Conservation (phyloP, 2,888 invertebrate genomes). For the Scaptodrosophila latifasciaeformis region DNA sequence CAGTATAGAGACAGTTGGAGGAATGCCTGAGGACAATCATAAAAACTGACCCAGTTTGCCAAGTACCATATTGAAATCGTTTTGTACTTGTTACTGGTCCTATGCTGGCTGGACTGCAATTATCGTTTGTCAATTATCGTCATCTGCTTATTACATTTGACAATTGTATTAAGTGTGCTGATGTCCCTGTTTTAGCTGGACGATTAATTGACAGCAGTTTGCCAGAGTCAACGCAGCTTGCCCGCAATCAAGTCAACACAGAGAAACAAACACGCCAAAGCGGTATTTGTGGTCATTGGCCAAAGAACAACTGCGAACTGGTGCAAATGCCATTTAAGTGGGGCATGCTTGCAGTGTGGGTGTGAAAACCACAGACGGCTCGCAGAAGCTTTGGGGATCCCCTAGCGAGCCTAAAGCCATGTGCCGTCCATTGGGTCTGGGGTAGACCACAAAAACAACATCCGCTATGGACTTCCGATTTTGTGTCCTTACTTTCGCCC, state of each 20-base stretch:
- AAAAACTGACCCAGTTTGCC: not conserved
- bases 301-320: too few relatives aligned
- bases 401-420: too few relatives aligned
- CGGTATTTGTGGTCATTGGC: too few relatives aligned
- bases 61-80: not conserved
- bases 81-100: constrained; percentile 42
- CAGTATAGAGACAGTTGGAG: too few relatives aligned
- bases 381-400: too few relatives aligned
- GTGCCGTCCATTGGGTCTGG: too few relatives aligned
- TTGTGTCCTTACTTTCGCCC: too few relatives aligned
- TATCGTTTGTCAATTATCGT: constrained; percentile 46
- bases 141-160: constrained; percentile 43
- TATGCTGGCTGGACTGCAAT: constrained; percentile 31
- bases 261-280: constrained; percentile 19
- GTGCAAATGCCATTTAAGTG: constrained; percentile 1
- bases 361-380: constrained; percentile 16
- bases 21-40: not conserved
- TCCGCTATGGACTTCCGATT: constrained; percentile 26
- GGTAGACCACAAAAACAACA: constrained; percentile 25
- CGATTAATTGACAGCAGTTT: constrained; percentile 32
- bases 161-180: constrained; percentile 42
- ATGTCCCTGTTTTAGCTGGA: constrained; percentile 10
- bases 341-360: constrained; percentile 4
- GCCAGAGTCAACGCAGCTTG: constrained; percentile 30
- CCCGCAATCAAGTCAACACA: constrained; percentile 50